These are phyloP conservation scores for Drosophila arawakana DNA, from an alignment of 1,140 invertebrate genomes.

Conservation along the genomic window DNA sequence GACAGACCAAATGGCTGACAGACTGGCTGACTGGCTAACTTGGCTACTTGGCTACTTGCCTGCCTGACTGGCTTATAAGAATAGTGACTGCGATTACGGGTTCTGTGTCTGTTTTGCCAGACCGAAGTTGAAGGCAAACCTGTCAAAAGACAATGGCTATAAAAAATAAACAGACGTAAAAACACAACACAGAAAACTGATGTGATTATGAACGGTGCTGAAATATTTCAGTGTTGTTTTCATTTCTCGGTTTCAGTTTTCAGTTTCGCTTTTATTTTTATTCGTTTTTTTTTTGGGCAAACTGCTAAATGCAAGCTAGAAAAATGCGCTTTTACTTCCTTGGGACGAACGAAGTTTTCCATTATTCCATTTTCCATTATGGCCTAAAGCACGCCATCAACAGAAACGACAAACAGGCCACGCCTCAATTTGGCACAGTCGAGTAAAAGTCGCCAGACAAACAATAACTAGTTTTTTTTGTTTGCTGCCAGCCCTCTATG, in stretches of 20 bases:
- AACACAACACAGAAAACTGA: slow-evolving; percentile 28
- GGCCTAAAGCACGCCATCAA: slow-evolving; percentile 56
- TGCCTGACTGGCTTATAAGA: slow-evolving; percentile 21
- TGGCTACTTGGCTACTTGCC: neutral
- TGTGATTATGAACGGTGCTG: slow-evolving; percentile 37
- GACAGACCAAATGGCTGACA: slow-evolving; percentile 1
- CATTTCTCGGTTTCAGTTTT: slow-evolving; percentile 3
- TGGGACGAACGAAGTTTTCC: slow-evolving; percentile 25
- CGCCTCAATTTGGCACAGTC: slow-evolving; percentile 69
- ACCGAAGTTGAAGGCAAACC: slow-evolving; percentile 77
- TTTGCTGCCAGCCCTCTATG: slow-evolving; percentile 1
- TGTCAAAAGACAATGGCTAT: slow-evolving; percentile 79
- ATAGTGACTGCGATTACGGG: slow-evolving; percentile 54
- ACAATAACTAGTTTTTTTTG: slow-evolving; percentile 74
- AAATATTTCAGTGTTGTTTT: slow-evolving; percentile 31
- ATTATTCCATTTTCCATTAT: slow-evolving; percentile 66
- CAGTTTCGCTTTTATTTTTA: slow-evolving; percentile 45
- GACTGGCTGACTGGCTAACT: neutral
- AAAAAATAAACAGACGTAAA: slow-evolving; percentile 20
- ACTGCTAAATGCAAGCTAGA: slow-evolving; percentile 1
- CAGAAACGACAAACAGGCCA: slow-evolving; percentile 37
- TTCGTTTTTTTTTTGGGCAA: neutral
- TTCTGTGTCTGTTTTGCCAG: slow-evolving; percentile 57
- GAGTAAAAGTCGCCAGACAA: slow-evolving; percentile 73
- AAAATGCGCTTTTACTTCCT: slow-evolving; percentile 69